Percentiles rank a stretch among this genome's conserved stretches.
Conservation (phyloP, 1,140 invertebrate genomes). For the Caenorhabditis inopinata region DNA sequence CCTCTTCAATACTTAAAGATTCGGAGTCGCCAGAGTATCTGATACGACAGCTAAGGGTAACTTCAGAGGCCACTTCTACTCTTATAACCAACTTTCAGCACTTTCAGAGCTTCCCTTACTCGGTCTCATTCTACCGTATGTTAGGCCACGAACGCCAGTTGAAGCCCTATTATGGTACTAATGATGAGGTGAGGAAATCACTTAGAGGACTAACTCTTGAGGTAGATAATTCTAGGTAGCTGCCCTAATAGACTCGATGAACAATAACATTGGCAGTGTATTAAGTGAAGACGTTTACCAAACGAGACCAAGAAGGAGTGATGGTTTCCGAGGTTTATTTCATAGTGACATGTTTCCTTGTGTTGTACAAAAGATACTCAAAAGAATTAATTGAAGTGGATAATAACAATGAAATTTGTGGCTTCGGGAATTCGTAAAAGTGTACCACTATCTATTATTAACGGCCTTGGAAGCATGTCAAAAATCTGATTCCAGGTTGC, state of each 20-base stretch:
- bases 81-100: neutral
- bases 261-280: neutral
- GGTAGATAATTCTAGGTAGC: constrained; percentile 35
- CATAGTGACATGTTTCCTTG: neutral
- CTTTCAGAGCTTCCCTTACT: constrained; percentile 47
- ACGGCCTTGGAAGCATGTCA: too few species aligned
- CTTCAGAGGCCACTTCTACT: neutral
- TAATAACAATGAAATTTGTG: too few species aligned
- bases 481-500: too few species aligned
- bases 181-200: constrained; percentile 26
- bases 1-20: constrained; percentile 4
- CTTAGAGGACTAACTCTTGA: too few species aligned
- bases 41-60: neutral
- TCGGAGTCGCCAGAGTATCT: neutral
- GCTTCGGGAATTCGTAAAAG: too few species aligned
- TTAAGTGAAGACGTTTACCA: constrained; percentile 1
- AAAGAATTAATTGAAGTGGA: too few species aligned
- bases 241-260: constrained; percentile 37
- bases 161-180: constrained; percentile 24
- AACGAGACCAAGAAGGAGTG: constrained; percentile 13
- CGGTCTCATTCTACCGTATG: constrained; percentile 36
- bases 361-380: too few species aligned
- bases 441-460: too few species aligned
- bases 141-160: constrained; percentile 31
- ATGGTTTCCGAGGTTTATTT: constrained; percentile 21